Conservation (phyloP, 2,888 invertebrate species). For the Euphydryas editha region DNA sequence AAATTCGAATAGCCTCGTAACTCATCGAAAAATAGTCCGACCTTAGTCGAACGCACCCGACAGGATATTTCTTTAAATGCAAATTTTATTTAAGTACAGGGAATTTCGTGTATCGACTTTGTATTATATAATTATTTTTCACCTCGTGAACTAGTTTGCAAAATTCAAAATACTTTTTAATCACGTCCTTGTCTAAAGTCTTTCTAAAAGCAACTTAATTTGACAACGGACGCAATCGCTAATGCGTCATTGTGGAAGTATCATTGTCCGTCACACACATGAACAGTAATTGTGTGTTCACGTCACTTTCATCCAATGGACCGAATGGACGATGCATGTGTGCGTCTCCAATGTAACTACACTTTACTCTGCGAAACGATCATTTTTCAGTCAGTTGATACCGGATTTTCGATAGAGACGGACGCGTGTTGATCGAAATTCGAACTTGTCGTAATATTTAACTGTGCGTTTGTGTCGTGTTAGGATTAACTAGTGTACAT, state of each 20-base stretch:
- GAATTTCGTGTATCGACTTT: neutral
- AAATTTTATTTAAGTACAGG: no score
- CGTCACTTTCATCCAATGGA: conserved; percentile 59
- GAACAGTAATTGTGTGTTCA: conserved; percentile 45
- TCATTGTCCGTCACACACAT: conserved; percentile 47
- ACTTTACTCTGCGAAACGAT: conserved; percentile 56
- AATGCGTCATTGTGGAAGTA: conserved; percentile 54
- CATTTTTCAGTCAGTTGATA: conserved; percentile 64
- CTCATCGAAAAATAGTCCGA: no score
- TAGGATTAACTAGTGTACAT: conserved; percentile 59
- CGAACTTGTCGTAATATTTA: conserved; percentile 50
- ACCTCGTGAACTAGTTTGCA: conserved; percentile 8
- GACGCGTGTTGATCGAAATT: conserved; percentile 50
- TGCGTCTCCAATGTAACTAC: conserved; percentile 45
- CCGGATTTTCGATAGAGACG: conserved; percentile 51
- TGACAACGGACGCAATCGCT: conserved; percentile 47
- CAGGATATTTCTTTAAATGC: no score
- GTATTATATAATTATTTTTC: neutral
- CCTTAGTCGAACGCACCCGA: no score
- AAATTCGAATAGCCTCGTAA: no score
- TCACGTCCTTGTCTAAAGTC: conserved; percentile 41
- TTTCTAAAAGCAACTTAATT: conserved; percentile 48
- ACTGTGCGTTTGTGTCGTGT: conserved; percentile 64
- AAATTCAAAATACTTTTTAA: conserved; percentile 39
- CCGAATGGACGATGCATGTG: conserved; percentile 48